Evolutionary conservation across 92 coral and sea anemone species (phyloP).

Genomic region (Epizoanthus scotinus): DNA sequence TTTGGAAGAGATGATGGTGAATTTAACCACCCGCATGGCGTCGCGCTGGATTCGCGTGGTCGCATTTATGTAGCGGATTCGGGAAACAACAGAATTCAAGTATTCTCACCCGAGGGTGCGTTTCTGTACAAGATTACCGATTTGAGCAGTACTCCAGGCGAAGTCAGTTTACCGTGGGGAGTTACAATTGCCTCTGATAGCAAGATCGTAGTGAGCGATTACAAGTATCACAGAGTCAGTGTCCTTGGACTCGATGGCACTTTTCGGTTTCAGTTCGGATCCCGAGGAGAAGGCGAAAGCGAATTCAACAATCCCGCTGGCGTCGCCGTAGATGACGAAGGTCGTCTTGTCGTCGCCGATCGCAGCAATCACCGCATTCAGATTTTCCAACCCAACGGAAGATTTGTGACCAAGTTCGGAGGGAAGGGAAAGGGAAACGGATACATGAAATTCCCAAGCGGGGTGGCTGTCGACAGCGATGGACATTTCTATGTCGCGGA

Average conservation of each 20-base stretch:
- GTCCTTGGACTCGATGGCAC: conserved; percentile 65
- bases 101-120: conserved; percentile 67
- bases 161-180: conserved; percentile 78
- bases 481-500: conserved; percentile 83
- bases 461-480: conserved; percentile 69
- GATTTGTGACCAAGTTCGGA: conserved; percentile 76
- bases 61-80: conserved; percentile 74
- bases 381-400: conserved; percentile 77
- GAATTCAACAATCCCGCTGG: conserved; percentile 85
- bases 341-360: conserved; percentile 75
- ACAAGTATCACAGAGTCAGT: conserved; percentile 63
- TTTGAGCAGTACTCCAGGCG: conserved; percentile 21
- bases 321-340: conserved; percentile 72
- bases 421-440: conserved; percentile 82
- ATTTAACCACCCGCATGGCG: conserved; percentile 76
- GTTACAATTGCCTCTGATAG: conserved; percentile 56
- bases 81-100: conserved; percentile 74
- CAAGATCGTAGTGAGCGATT: conserved; percentile 70
- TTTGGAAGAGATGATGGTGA: conserved; percentile 65
- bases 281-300: conserved; percentile 73
- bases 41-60: conserved; percentile 60
- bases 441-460: conserved; percentile 76
- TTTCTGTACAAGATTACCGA: conserved; percentile 54
- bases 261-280: conserved; percentile 59
- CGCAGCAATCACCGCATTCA: conserved; percentile 84